These are phyloP conservation scores for Leptothorax acervorum DNA, from an alignment of 2,888 invertebrate genomes.

Conservation along the genomic window DNA sequence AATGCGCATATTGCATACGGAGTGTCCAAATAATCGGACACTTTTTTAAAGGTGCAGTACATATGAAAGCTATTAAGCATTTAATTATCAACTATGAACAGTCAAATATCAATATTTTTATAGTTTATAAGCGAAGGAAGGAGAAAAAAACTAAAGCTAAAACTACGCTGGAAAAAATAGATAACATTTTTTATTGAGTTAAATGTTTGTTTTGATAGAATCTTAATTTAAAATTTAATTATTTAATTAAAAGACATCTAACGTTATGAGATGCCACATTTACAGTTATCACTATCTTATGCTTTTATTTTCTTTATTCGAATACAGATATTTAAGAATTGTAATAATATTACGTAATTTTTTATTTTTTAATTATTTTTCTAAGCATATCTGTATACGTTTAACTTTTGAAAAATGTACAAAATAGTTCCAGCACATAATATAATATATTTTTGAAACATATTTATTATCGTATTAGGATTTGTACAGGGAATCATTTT, in stretches of 20 bases:
- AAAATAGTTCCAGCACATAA: neutral
- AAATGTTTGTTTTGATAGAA: neutral
- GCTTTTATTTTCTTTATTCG: neutral
- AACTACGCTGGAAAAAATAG: slow-evolving; percentile 4
- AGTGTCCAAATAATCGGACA: neutral
- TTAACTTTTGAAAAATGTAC: neutral
- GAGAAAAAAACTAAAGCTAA: neutral
- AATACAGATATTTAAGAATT: neutral
- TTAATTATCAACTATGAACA: neutral
- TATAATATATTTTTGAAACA: neutral
- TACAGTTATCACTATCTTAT: neutral
- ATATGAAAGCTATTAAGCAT: neutral
- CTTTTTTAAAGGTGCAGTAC: neutral
- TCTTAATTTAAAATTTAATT: neutral
- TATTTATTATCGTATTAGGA: neutral
- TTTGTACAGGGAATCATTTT: neutral
- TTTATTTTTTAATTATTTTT: neutral
- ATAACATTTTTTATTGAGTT: slow-evolving; percentile 8
- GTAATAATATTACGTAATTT: neutral
- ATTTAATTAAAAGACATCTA: neutral
- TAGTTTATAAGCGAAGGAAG: neutral
- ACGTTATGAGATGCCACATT: neutral
- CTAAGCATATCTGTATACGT: neutral
- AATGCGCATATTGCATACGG: neutral
- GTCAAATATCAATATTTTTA: neutral